Evolutionary conservation across 2,113 vertebrate species (phyloP), one percentile per base, ranked within the genome.

Genomic region (Urocolius indicus): DNA sequence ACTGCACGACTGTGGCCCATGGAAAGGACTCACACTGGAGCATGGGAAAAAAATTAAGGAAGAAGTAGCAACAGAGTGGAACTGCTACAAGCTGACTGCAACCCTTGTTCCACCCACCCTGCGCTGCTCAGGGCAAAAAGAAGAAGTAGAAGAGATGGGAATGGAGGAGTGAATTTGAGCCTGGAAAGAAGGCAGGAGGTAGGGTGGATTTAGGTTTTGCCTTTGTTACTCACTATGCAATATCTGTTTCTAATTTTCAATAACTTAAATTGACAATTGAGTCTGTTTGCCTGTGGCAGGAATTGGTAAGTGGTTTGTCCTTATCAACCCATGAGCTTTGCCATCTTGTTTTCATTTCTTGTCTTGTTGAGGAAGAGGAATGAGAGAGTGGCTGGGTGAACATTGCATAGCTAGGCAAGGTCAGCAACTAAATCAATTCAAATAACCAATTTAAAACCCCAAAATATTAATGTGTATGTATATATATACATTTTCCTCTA

Each of bases 31-130:
- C n/a, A 52, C 24, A 16, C 5, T 19, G 30, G 18, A 79, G 19
- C 13, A 63, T 24, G 9, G 4, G 3, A 36, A 49, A n/a, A 71
- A 21, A 32, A 9, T 45, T 24, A 59, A 82, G 27, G 49, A 67
- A 9, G 14, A 77, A 77, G 34, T 6, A 82, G 32, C 3, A 84
- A 34, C 19, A 78, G 9, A 63, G 17, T 68, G 30, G 14, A 71
- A 16, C 32, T 57, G 7, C 29, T 79, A 49, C 0, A 0, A 66
- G 32, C 3, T 41, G 43, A 45, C 45, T 4, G 6, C 2, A 7
- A 6, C 26, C 17, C 9, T 2, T 13, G 7, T 20, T 18, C 34
- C 20, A 5, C 5, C 17, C 7, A 1, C 0, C 23, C 41, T 48
- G 17, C 12, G 27, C 16, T 51, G 22, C 11, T 65, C 32, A 26